Evolutionary conservation across 2,113 vertebrate genomes (phyloP).

Genomic region (Cranoglanis bouderius): DNA sequence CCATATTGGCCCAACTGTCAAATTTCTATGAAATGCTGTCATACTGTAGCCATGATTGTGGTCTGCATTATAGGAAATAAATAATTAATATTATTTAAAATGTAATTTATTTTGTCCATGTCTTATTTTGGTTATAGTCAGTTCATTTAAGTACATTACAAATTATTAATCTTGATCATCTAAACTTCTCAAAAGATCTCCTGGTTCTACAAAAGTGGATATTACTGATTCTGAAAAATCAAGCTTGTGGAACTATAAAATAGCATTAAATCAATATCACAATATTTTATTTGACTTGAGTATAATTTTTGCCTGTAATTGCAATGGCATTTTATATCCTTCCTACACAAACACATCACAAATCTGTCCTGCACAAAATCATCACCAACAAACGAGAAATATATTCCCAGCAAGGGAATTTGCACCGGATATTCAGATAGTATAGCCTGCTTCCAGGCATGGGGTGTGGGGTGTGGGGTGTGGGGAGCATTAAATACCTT

Average conservation of each 20-base stretch:
- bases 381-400: not conserved
- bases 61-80: conserved; percentile 80
- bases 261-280: not conserved
- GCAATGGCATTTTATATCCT: not conserved
- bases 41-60: conserved; percentile 71
- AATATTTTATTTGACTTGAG: not conserved
- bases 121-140: not conserved
- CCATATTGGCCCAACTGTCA: conserved; percentile 89
- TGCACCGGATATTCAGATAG: not conserved
- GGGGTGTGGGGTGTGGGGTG: conserved; percentile 34
- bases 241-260: not conserved
- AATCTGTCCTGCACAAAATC: not conserved
- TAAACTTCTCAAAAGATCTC: not conserved
- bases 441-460: conserved; percentile 14
- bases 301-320: not conserved
- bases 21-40: conserved; percentile 93
- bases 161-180: not conserved
- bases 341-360: not conserved
- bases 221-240: not conserved
- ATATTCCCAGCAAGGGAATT: not conserved
- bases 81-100: conserved; percentile 73
- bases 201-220: not conserved
- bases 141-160: not conserved
- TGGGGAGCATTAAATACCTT: conserved; percentile 35
- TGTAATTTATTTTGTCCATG: not conserved